These are phyloP conservation scores for Falco novaeseelandiae DNA, from an alignment of 2,797 vertebrate species.

Conservation along the genomic window DNA sequence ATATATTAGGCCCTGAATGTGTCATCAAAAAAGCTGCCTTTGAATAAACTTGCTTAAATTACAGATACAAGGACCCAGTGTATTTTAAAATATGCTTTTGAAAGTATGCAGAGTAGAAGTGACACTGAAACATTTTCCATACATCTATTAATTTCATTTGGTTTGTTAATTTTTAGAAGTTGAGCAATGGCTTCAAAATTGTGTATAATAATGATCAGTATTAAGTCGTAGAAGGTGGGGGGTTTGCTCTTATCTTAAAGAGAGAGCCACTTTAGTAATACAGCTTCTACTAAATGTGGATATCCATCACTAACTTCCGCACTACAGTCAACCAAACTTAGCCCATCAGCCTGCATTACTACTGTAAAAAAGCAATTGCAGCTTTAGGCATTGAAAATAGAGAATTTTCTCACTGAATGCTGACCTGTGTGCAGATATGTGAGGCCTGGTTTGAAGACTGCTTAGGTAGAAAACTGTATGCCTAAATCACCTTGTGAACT, in stretches of 20 bases:
- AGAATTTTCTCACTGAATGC: not conserved
- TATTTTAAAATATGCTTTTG: not conserved
- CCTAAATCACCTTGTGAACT: not conserved
- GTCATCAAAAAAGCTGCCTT: not conserved
- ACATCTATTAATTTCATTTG: not conserved
- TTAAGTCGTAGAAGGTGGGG: not conserved
- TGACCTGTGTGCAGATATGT: not conserved
- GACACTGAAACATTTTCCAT: not conserved
- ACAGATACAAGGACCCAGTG: not conserved
- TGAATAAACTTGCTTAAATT: conserved; percentile 31
- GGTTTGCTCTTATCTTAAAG: not conserved
- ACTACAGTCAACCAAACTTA: not conserved
- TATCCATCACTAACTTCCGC: not conserved
- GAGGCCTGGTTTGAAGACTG: not conserved
- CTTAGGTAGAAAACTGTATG: not conserved
- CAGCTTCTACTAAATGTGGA: not conserved
- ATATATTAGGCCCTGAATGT: not conserved
- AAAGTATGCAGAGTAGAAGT: not conserved
- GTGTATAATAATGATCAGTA: not conserved
- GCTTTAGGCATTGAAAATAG: not conserved
- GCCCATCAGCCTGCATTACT: not conserved
- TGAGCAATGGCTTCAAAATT: not conserved
- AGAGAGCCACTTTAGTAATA: not conserved
- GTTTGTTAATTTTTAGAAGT: not conserved
- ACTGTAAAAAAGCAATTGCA: not conserved